Evolutionary conservation across 2,797 vertebrate genomes (phyloP), one percentile per base, ranked within the genome.

Genomic region (Pangasius larnaudii): DNA sequence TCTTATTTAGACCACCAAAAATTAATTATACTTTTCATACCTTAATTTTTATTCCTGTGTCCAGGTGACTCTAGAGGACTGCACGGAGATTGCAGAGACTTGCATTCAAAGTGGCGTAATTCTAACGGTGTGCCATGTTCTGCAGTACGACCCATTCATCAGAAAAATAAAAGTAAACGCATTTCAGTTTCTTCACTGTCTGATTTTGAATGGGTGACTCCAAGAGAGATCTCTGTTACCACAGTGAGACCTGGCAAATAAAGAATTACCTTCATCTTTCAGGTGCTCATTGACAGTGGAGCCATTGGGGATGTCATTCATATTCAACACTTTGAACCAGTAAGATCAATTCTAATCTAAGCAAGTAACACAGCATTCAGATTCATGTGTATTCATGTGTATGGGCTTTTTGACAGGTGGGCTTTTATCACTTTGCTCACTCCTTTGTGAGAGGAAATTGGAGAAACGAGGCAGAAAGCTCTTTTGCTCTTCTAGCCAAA

Each of bases 381-480:
- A n/a, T 82, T 18, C 18, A n/a, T 22, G 39, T 65, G 16, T 65
- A 63, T 63, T 63, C 27, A 82, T 63, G 33, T 30, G 16, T 49
- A 16, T 81, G 24, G 24, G 56, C 7, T 93, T 65, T 87, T 84
- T 91, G 90, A 27, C 90, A 97, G 97, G 94, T 97, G 85, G 97
- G 97, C 0, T 96, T 93, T 92, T 97, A 96, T 92, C 97, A 97
- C 91, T 97, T 97, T 91, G 96, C 97, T 78, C 97, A 97, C 92
- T 97, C 97, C 0, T 97, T 94, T 91, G 97, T 97, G 67, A 95
- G 97, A 88, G 97, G 97, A n/a, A 97, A 96, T 93, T 97, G 97
- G 97, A 95, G 97, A 89, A 97, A 97, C n/a, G 95, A 97, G 88
- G 92, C 92, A 0, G 95, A 97, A 84, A 97, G 97, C 90, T 95